Percentiles rank a stretch among this genome's conserved stretches.
These are phyloP conservation scores for Aphis gossypii DNA, from an alignment of 1,140 invertebrate species.

Conservation along the genomic window DNA sequence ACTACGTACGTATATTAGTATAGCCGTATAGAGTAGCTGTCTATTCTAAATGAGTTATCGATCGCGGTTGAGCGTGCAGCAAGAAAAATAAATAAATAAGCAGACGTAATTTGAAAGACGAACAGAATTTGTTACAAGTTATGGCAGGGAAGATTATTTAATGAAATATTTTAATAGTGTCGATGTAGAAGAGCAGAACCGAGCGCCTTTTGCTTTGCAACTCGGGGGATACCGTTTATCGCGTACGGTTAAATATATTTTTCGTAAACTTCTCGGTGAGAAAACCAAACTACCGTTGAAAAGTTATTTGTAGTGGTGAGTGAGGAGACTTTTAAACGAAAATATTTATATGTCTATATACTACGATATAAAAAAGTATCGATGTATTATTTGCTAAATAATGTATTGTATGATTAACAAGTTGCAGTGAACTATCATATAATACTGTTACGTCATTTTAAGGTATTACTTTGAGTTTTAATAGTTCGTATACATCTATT, in stretches of 20 bases:
- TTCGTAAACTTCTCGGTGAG: not conserved
- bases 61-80: not conserved
- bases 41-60: not conserved
- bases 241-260: not conserved
- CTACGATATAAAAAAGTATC: not conserved
- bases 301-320: not conserved
- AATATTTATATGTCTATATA: not conserved
- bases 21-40: not conserved
- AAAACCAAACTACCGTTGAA: not conserved
- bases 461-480: too few species aligned
- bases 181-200: not conserved
- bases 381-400: not conserved
- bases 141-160: not conserved
- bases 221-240: not conserved
- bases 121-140: not conserved
- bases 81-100: not conserved
- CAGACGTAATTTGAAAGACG: not conserved
- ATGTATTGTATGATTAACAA: not conserved
- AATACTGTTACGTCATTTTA: not conserved
- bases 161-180: constrained; percentile 14
- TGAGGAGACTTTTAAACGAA: not conserved
- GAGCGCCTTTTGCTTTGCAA: not conserved
- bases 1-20: too few species aligned
- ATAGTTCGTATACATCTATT: too few species aligned
- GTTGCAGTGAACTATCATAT: not conserved